Evolutionary conservation across 2,797 vertebrate species (phyloP).

Genomic region (Tragopan temminckii): DNA sequence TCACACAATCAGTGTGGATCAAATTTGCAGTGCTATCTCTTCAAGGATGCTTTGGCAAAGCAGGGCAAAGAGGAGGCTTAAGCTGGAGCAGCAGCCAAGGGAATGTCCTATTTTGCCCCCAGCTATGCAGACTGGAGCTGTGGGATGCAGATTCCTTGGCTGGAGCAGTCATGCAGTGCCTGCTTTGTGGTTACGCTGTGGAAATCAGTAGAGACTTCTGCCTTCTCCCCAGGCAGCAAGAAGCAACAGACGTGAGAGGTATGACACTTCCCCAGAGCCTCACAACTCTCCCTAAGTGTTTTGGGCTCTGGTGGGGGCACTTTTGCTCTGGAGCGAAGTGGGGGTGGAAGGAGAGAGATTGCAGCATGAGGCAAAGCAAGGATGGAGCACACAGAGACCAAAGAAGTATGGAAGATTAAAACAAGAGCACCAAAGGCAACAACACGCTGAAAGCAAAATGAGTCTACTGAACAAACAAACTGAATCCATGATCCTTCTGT

Average conservation of each 20-base stretch:
- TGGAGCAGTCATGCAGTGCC: neutral
- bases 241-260: neutral
- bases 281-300: neutral
- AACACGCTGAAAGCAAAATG: rapidly evolving
- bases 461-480: neutral
- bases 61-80: neutral
- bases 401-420: neutral
- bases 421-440: neutral
- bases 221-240: neutral
- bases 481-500: neutral
- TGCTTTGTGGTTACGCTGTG: neutral
- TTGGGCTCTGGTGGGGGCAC: neutral
- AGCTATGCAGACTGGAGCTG: neutral
- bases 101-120: neutral
- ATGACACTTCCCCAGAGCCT: neutral
- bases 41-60: neutral
- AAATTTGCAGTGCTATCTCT: neutral
- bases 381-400: neutral
- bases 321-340: neutral
- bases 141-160: neutral
- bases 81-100: neutral
- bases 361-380: neutral
- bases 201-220: neutral
- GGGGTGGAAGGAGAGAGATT: neutral
- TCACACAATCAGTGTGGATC: rapidly evolving